Base-by-base conservation (phyloP, 2,888 invertebrate genomes). In the Caenorhabditis uteleia region DNA sequence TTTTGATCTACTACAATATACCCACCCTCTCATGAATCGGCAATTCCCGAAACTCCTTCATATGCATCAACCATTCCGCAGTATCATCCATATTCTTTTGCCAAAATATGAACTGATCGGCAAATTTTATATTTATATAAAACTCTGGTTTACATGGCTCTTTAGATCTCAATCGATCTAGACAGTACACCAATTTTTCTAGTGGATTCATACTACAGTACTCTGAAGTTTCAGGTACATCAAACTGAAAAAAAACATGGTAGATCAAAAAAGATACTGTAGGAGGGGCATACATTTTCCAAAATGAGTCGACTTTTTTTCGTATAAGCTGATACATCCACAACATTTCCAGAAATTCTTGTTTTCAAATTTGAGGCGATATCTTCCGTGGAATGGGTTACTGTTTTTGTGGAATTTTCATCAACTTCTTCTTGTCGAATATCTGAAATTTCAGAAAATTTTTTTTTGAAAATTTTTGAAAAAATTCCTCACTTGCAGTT, bases 1-100 rank as follows among this genome's bases (percentile, higher is more conserved):
- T n/a, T n/a, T n/a, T n/a, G n/a, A n/a, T n/a, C n/a, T n/a, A n/a
- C n/a, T n/a, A n/a, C n/a, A n/a, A n/a, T n/a, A n/a, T n/a, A n/a
- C n/a, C n/a, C n/a, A 20, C 25, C n/a, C 16, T 43, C 26, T 60
- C 59, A 16, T 60, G 59, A 18, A 5, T 18, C 23, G 59, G 59
- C 6, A 60, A 14, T 14, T 7, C 20, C 10, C 33, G 10, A 18
- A 60, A 60, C 27, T 60, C 48, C 3, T 54, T 26, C 1, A 20
- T 31, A 39, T 60, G 39, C 59, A 60, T 60, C 39, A 54, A 38
- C 44, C 53, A 60, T n/a, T 54, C 45, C 7, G 53, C 48, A 3
- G 53, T 33, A 5, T 44, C 6, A 6, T 33, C 40, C 59, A 60
- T 60, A 16, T 43, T 25, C 36, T 33, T 33, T 26, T 53, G 48